Evolutionary conservation across 1,140 invertebrate species (phyloP).

Genomic region (Drosophila yakuba): DNA sequence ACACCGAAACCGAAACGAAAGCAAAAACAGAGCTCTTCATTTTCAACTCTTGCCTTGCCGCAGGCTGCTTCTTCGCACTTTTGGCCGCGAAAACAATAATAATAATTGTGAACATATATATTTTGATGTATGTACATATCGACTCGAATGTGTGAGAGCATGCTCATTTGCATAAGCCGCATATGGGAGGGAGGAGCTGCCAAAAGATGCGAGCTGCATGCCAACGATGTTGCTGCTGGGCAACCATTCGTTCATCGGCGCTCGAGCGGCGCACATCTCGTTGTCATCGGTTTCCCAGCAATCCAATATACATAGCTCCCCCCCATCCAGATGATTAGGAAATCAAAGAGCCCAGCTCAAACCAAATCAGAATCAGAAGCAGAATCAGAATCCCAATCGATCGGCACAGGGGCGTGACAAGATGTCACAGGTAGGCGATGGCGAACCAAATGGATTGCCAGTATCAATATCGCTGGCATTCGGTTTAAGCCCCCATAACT

Average conservation of each 20-base stretch:
- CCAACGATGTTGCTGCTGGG: constrained; percentile 55
- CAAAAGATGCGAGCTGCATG: constrained; percentile 70
- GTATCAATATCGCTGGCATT: constrained; percentile 53
- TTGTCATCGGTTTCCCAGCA: neutral
- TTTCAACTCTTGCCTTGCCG: constrained; percentile 37
- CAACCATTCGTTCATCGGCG: constrained; percentile 63
- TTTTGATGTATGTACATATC: neutral
- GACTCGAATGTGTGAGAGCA: constrained; percentile 1
- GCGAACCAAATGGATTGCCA: constrained; percentile 17
- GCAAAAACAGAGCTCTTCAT: constrained; percentile 30
- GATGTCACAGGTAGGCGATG: constrained; percentile 71
- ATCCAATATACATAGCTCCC: neutral
- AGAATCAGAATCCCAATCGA: neutral
- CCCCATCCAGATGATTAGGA: neutral
- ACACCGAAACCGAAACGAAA: neutral
- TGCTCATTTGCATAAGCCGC: constrained; percentile 37
- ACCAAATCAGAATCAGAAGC: too few species aligned
- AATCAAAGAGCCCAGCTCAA: neutral
- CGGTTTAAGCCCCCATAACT: constrained; percentile 21
- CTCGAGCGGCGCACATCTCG: constrained; percentile 60
- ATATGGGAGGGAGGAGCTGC: constrained; percentile 30
- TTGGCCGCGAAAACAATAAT: constrained; percentile 59
- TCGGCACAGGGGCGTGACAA: constrained; percentile 47
- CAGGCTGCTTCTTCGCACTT: constrained; percentile 61
- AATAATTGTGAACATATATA: constrained; percentile 36